A percentile compares a stretch with the other conserved stretches of the same genome.
Evolutionary conservation across 2,797 vertebrate genomes (phyloP).

Genomic region (Helostoma temminkii): DNA sequence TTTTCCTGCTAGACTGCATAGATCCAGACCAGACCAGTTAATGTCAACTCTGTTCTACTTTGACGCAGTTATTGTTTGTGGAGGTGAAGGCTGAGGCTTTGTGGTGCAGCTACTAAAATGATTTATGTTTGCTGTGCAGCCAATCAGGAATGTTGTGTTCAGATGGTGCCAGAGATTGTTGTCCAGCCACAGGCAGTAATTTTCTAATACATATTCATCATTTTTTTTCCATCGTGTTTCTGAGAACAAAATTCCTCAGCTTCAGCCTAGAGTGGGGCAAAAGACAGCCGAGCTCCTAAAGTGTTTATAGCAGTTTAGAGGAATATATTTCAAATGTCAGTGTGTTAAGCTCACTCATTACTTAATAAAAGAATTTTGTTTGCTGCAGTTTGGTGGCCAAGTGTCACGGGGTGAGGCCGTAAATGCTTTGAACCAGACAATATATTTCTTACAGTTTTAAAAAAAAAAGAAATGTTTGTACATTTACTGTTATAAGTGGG

Average conservation of each 20-base stretch:
- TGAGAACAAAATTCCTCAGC: constrained; percentile 30
- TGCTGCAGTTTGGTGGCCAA: constrained; percentile 12
- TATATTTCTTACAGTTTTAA: neutral
- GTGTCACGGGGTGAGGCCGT: constrained; percentile 22
- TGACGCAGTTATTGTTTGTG: constrained; percentile 27
- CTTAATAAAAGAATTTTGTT: constrained; percentile 7
- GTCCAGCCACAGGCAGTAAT: constrained; percentile 50
- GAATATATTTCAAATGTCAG: constrained; percentile 33
- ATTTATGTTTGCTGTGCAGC: constrained; percentile 54
- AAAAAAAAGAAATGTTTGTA: neutral
- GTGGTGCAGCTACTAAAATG: constrained; percentile 28
- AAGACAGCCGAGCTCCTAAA: constrained; percentile 30
- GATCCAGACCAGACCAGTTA: constrained; percentile 63
- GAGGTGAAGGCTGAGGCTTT: constrained; percentile 17
- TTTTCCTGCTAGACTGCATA: constrained; percentile 62
- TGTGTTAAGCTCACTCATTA: constrained; percentile 13
- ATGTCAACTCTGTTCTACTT: constrained; percentile 67
- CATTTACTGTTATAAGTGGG: neutral
- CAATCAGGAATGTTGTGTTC: constrained; percentile 42
- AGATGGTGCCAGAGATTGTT: constrained; percentile 52
- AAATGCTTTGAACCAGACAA: constrained; percentile 12
- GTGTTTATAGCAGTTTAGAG: constrained; percentile 31
- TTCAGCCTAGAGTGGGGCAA: constrained; percentile 15
- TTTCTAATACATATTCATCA: constrained; percentile 29
- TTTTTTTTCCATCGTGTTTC: constrained; percentile 36